Base-by-base conservation (phyloP, 2,113 vertebrate genomes). In the Casuarius casuarius region DNA sequence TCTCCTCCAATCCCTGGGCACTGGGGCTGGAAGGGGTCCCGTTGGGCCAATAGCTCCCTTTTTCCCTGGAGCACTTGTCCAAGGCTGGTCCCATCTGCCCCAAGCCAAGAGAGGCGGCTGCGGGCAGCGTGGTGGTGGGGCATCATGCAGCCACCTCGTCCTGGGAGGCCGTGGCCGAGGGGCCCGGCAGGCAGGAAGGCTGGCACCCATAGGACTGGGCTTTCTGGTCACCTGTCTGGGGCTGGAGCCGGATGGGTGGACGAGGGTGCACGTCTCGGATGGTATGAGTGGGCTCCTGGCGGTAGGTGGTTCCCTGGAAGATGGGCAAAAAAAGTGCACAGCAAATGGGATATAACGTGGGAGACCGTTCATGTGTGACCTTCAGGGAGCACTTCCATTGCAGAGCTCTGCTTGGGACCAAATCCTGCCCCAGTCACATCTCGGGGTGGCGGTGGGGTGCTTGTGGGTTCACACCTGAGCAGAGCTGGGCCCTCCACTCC, bases 41-140 rank as follows among this genome's bases (percentile, higher is more conserved):
- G 44, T 13, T 10, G 31, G 66, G 66, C 31, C 66, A 68, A 25
- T 46, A 68, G 44, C 66, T 68, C 66, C 44, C 23, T 22, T 48
- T 21, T 46, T 46, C 31, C 44, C 44, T 28, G 25, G 7, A 67
- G 28, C 19, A 13, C 40, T 67, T 67, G 40, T 44, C 40, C 11
- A 12, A 0, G 0, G n/a, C 15, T 1, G 2, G 26, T 81, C 49
- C 13, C 9, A 7, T 33, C 22, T 3, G 0, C 14, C 20, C 14
- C 0, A 7, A 75, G 29, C 33, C 42, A 40, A 58, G 71, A 52
- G 63, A 66, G 15, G 31, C 48, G 31, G 48, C 44, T 0, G 1
- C 44, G 58, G 38, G 85, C 83, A 85, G 67, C 2, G 1, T 0
- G 0, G 29, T 21, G 68, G 65, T 14, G 83, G 96, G 90, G 85